Conservation (phyloP, 2,888 invertebrate genomes). For the Celastrina argiolus region DNA sequence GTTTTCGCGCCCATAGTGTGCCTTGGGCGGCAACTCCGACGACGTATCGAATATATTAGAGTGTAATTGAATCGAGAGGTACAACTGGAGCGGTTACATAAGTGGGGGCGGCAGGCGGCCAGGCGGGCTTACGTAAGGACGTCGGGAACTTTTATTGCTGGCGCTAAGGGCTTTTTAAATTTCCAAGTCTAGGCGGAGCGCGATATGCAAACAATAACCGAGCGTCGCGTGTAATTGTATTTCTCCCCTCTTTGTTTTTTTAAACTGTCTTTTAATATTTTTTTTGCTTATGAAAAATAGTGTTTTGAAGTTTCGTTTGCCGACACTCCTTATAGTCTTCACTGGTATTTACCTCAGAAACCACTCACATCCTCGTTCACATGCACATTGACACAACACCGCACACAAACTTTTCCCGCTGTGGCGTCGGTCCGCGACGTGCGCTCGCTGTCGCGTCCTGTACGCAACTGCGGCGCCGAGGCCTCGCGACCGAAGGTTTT, state of each 20-base stretch:
- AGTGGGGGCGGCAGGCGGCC: constrained; percentile 56
- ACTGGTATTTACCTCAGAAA: constrained; percentile 61
- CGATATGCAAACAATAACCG: neutral
- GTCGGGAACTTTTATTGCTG: constrained; percentile 40
- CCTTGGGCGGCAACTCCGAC: neutral
- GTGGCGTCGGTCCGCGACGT: constrained; percentile 38
- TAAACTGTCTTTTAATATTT: too few relatives aligned
- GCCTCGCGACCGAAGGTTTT: constrained; percentile 59
- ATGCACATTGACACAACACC: constrained; percentile 44
- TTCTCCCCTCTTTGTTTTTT: neutral
- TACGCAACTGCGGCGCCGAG: constrained; percentile 59
- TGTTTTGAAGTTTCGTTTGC: neutral
- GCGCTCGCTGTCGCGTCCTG: constrained; percentile 52
- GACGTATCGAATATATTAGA: constrained; percentile 1
- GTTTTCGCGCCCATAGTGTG: neutral
- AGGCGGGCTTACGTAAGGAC: constrained; percentile 67
- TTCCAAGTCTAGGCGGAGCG: neutral
- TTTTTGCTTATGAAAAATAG: too few relatives aligned
- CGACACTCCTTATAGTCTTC: neutral
- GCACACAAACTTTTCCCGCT: constrained; percentile 30
- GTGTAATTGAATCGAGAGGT: constrained; percentile 37
- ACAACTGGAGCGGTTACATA: constrained; percentile 65
- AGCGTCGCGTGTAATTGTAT: neutral
- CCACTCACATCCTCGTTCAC: constrained; percentile 50
- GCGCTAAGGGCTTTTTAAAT: constrained; percentile 37